These are phyloP conservation scores for Bombus haemorrhoidalis DNA, from an alignment of 1,140 invertebrate genomes.

Conservation along the genomic window DNA sequence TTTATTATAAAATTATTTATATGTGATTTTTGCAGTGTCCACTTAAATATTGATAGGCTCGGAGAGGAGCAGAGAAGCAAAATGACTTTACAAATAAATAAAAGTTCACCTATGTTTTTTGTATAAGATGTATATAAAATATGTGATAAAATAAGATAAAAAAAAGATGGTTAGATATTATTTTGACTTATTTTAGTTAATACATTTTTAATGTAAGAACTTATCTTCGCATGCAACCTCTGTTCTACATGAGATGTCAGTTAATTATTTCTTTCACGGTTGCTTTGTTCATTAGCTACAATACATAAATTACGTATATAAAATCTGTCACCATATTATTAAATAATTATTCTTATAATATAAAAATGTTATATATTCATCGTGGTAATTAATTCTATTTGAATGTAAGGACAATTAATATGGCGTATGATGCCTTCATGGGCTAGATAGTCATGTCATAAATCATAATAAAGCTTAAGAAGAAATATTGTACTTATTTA, in stretches of 20 bases:
- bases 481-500: neutral
- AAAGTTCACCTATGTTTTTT: constrained; percentile 78
- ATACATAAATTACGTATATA: neutral
- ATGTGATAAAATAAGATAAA: no score
- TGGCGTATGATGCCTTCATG: neutral
- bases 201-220: no score
- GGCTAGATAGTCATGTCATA: neutral
- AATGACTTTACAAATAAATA: constrained; percentile 54
- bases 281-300: neutral
- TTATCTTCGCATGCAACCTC: no score
- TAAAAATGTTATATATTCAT: neutral
- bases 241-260: neutral
- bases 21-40: constrained; percentile 61
- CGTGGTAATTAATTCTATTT: neutral
- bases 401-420: constrained; percentile 9
- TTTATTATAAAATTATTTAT: constrained; percentile 7
- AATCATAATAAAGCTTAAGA: neutral
- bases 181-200: no score
- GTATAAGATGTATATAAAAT: constrained; percentile 60
- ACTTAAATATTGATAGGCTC: constrained; percentile 59
- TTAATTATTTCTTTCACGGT: neutral
- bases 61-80: constrained; percentile 60
- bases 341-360: neutral
- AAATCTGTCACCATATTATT: neutral
- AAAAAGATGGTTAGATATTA: no score